These are phyloP conservation scores for Aurelia aurita DNA, from an alignment of 30 jellyfish, hydroid and myxozoan species.

Conservation along the genomic window DNA sequence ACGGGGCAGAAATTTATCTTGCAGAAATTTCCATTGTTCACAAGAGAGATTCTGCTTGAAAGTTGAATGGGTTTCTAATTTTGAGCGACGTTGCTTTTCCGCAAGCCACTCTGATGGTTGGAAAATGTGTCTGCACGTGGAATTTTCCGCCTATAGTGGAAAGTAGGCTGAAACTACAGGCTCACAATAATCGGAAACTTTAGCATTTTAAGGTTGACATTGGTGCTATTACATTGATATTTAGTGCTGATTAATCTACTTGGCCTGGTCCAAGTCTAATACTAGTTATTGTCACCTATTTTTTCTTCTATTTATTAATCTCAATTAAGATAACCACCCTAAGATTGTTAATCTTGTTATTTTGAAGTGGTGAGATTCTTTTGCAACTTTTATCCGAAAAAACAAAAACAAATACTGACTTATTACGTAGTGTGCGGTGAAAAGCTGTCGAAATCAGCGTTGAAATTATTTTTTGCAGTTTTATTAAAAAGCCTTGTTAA, in stretches of 20 bases:
- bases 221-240: no score
- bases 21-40: no score
- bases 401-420: constrained; percentile 9
- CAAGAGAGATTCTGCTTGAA: no score
- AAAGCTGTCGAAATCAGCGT: constrained; percentile 5
- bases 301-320: neutral
- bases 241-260: neutral
- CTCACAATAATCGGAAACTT: no score
- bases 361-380: neutral
- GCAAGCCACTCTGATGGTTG: no score
- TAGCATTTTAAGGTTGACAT: no score
- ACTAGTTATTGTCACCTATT: neutral
- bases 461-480: constrained; percentile 27
- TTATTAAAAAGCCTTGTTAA: constrained; percentile 40
- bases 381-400: constrained; percentile 19
- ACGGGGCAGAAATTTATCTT: no score
- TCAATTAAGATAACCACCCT: constrained; percentile 20
- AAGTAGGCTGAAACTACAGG: no score
- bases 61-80: no score
- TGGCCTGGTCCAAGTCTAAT: constrained; percentile 1
- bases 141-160: no score
- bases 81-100: no score
- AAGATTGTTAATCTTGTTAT: constrained; percentile 38
- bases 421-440: constrained; percentile 22
- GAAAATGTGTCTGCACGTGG: no score